These are phyloP conservation scores for Drosophila aldrichi DNA, from an alignment of 2,888 invertebrate genomes.

Conservation along the genomic window DNA sequence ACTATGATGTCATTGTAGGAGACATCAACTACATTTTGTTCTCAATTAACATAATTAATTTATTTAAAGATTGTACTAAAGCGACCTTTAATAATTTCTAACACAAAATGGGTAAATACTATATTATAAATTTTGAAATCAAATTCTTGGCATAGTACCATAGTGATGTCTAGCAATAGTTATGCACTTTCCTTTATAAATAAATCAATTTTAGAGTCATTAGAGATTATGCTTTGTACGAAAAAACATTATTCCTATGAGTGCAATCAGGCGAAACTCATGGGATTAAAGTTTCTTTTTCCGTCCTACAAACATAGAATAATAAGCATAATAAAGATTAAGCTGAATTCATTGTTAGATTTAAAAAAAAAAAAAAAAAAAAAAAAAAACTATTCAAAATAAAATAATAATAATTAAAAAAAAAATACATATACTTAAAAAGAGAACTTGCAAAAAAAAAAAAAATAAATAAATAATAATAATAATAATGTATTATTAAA, in stretches of 20 bases:
- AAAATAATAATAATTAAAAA: no score
- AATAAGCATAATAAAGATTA: not conserved
- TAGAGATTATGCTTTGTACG: not conserved
- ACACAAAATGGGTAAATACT: slow-evolving; percentile 64
- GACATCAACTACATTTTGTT: slow-evolving; percentile 6
- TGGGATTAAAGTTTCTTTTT: not conserved
- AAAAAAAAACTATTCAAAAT: no score
- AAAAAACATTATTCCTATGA: not conserved
- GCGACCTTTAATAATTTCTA: slow-evolving; percentile 25
- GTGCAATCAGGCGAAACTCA: not conserved
- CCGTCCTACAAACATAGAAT: not conserved
- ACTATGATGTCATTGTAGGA: slow-evolving; percentile 34
- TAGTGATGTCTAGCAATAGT: not conserved
- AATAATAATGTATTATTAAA: no score
- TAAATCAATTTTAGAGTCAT: no score
- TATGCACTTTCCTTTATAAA: not conserved
- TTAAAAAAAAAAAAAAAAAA: no score
- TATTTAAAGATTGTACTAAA: slow-evolving; percentile 23
- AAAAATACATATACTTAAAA: no score
- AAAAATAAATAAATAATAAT: no score
- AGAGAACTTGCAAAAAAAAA: no score
- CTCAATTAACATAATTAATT: slow-evolving; percentile 3
- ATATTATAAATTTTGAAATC: not conserved
- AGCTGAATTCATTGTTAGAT: not conserved
- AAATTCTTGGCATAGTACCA: not conserved